Conservation (phyloP, 2,888 invertebrate species). For the Trypoxylon attenuatum region DNA sequence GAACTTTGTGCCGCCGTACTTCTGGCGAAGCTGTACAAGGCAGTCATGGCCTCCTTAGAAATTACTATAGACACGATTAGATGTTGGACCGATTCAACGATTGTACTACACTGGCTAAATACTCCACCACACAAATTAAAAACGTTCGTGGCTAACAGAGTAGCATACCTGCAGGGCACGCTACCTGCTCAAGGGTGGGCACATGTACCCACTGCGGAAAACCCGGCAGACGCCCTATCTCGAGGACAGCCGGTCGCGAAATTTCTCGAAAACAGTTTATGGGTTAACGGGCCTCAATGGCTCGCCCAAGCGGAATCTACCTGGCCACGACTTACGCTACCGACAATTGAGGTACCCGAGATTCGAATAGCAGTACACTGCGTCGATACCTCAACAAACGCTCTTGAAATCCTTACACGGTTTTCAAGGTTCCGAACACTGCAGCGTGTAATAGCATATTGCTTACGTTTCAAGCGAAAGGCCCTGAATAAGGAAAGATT, state of each 20-base stretch:
- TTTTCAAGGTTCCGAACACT: neutral
- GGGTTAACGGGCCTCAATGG: conserved; percentile 2
- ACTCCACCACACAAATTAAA: conserved; percentile 39
- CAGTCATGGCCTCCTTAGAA: neutral
- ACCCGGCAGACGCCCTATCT: conserved; percentile 6
- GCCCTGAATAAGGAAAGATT: neutral
- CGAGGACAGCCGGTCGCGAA: neutral
- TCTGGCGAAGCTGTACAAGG: neutral
- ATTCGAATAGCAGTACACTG: neutral
- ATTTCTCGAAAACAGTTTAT: neutral
- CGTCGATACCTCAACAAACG: neutral
- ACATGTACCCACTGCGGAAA: conserved; percentile 3
- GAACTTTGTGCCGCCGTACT: conserved; percentile 1
- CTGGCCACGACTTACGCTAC: neutral
- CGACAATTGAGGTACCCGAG: neutral
- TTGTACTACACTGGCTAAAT: conserved; percentile 44
- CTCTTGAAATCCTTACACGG: neutral
- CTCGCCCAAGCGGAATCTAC: neutral
- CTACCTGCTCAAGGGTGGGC: neutral
- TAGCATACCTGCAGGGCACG: conserved; percentile 2
- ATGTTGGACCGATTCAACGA: conserved; percentile 46
- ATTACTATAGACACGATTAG: neutral
- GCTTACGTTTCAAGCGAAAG: neutral
- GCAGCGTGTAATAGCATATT: neutral
- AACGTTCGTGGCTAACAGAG: conserved; percentile 22